Evolutionary conservation across 2,888 invertebrate species (phyloP), one percentile per base, ranked within the genome.

Genomic region (Limnephilus rhombicus): DNA sequence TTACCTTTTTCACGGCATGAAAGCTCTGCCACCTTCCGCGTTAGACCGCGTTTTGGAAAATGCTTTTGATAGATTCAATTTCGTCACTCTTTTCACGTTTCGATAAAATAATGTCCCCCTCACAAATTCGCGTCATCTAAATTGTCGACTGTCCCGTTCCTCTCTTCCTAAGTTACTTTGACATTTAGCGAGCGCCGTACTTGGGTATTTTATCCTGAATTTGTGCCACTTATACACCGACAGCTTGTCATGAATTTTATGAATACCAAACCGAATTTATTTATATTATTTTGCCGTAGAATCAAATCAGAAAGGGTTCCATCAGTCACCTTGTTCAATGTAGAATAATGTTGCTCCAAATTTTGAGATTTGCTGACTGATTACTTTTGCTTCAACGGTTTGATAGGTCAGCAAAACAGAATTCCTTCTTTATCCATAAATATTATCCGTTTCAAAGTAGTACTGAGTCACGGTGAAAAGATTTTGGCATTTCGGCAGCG

Each of bases 401-500:
- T 68, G 68, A 68, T 68, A 68, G 68, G 68, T 68, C 68, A 68
- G 68, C 68, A n/a, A 24, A n/a, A 68, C 68, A 68, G 24, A 18
- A 5, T 53, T 53, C n/a, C 24, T 24, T 68, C 24, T 24, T 24
- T n/a, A 24, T 68, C n/a, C 68, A n/a, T 68, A 68, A 68, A 68
- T 68, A n/a, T 68, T 68, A 68, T 68, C 68, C 68, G 2, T 68
- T 68, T 68, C 24, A 68, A 68, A 68, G 68, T 24, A 68, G n/a
- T 68, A 2, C 68, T n/a, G 68, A 53, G 53, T 18, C 53, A 53
- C 5, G 18, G 53, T 53, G 18, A 68, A 68, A 68, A 7, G 24
- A 68, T 89, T 89, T 89, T 89, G 88, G 88, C 88, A 89, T 89
- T 89, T 89, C 80, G 34, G n/a, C 31, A 80, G 88, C 41, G 88